phyloP scores from a whole-genome alignment of 1,140 invertebrate genomes.

The Eubasilissa regina region DNA sequence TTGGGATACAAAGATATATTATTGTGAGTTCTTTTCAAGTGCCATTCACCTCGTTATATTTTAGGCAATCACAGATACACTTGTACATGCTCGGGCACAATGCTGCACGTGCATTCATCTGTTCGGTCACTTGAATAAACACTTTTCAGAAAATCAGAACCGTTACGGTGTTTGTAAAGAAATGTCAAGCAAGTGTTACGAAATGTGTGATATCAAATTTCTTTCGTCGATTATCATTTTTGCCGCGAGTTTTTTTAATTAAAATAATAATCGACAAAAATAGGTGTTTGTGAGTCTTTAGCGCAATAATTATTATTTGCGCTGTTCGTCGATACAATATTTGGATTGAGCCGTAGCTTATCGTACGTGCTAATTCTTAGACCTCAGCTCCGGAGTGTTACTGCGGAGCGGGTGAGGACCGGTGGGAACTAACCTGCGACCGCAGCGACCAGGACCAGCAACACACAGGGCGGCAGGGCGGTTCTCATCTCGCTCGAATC shows the following conservation, averaged over 20 bases:
- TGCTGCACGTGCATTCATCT: conserved; percentile 24
- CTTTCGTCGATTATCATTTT: too few species aligned
- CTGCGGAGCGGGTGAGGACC: not conserved
- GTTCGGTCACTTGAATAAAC: conserved; percentile 35
- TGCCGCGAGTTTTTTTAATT: too few species aligned
- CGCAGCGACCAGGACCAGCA: conserved; percentile 45
- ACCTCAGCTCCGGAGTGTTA: too few species aligned
- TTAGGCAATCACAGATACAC: conserved; percentile 41
- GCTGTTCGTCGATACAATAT: not conserved
- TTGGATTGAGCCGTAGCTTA: not conserved
- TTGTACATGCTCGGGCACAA: conserved; percentile 34
- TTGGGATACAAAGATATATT: conserved; percentile 36
- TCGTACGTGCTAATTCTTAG: too few species aligned
- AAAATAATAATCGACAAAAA: too few species aligned
- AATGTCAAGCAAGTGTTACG: conserved; percentile 13
- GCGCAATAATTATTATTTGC: too few species aligned
- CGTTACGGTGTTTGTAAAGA: conserved; percentile 36
- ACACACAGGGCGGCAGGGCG: conserved; percentile 37
- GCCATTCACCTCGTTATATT: conserved; percentile 38
- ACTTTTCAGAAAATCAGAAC: conserved; percentile 37
- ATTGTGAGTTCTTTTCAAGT: conserved; percentile 35
- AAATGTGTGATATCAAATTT: too few species aligned
- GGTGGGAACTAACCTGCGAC: conserved; percentile 50
- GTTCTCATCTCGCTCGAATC: conserved; percentile 38
- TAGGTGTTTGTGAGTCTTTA: too few species aligned